A percentile compares a stretch with the other conserved stretches of the same genome.
Conservation (phyloP, 2,797 vertebrate genomes). For the Bradypodion ventrale region DNA sequence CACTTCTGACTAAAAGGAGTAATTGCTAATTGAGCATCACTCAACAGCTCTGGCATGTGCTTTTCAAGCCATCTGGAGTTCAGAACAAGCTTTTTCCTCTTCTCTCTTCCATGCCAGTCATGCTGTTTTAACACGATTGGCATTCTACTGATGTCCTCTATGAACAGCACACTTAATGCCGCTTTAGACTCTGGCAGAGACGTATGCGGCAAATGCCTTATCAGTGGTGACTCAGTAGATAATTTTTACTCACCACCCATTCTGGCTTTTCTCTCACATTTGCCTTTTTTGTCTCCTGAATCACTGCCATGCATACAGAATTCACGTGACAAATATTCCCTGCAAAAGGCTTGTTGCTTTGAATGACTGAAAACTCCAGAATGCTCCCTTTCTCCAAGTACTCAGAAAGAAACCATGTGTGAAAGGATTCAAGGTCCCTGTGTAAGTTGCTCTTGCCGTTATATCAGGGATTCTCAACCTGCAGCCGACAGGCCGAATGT, state of each 20-base stretch:
- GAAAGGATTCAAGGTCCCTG: not conserved
- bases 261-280: not conserved
- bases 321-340: constrained; percentile 15
- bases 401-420: not conserved
- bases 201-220: constrained; percentile 59
- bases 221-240: constrained; percentile 67
- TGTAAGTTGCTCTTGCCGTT: not conserved
- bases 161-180: constrained; percentile 52
- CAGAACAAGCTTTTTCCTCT: not conserved
- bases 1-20: not conserved
- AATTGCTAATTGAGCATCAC: constrained; percentile 49
- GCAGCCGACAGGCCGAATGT: too few species aligned
- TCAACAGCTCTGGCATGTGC: not conserved
- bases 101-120: not conserved
- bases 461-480: too few species aligned
- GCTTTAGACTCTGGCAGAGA: constrained; percentile 53
- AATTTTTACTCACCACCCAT: constrained; percentile 57
- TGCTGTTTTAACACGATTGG: not conserved
- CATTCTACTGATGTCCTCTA: constrained; percentile 41
- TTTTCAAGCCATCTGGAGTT: constrained; percentile 15
- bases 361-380: not conserved
- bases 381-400: not conserved
- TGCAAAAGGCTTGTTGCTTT: not conserved
- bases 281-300: constrained; percentile 49
- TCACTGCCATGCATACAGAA: constrained; percentile 31